phyloP scores from a whole-genome alignment of 1,140 invertebrate species.

The Ectropis grisescens region DNA sequence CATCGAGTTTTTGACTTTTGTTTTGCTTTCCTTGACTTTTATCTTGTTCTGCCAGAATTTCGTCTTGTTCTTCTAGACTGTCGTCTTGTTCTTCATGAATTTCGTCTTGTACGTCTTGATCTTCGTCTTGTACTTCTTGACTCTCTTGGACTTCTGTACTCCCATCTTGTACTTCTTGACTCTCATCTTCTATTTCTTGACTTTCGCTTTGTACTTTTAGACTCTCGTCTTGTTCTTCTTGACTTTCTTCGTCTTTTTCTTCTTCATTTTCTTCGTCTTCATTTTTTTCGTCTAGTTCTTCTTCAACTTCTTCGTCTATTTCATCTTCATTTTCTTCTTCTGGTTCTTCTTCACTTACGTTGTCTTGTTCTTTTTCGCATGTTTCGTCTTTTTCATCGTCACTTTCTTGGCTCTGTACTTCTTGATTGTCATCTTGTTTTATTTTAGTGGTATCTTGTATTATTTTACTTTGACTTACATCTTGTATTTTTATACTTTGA shows the following conservation, averaged over 20 bases:
- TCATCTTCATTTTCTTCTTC: slow-evolving; percentile 6
- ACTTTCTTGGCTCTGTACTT: slow-evolving; percentile 6
- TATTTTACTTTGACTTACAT: slow-evolving; percentile 2
- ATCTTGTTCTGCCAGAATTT: slow-evolving; percentile 1
- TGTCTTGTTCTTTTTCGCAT: slow-evolving; percentile 3
- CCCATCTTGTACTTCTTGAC: neutral
- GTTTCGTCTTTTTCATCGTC: slow-evolving; percentile 5
- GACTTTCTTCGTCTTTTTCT: slow-evolving; percentile 7
- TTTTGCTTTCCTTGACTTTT: neutral
- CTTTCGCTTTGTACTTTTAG: neutral
- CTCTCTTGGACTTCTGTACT: slow-evolving; percentile 2
- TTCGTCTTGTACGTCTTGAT: slow-evolving; percentile 3
- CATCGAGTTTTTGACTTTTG: slow-evolving; percentile 1
- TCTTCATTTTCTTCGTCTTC: slow-evolving; percentile 5
- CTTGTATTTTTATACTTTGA: slow-evolving; percentile 4
- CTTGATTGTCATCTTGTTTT: slow-evolving; percentile 4
- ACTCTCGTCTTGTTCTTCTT: neutral
- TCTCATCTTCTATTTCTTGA: neutral
- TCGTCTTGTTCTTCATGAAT: neutral
- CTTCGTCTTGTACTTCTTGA: slow-evolving; percentile 5
- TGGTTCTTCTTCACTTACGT: slow-evolving; percentile 4
- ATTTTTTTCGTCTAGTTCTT: slow-evolving; percentile 4
- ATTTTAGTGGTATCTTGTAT: neutral
- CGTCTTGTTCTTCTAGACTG: slow-evolving; percentile 1
- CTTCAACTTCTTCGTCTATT: slow-evolving; percentile 1